These are phyloP conservation scores for Mormyrus proboscirostris DNA, from an alignment of 2,797 vertebrate species.

Conservation along the genomic window DNA sequence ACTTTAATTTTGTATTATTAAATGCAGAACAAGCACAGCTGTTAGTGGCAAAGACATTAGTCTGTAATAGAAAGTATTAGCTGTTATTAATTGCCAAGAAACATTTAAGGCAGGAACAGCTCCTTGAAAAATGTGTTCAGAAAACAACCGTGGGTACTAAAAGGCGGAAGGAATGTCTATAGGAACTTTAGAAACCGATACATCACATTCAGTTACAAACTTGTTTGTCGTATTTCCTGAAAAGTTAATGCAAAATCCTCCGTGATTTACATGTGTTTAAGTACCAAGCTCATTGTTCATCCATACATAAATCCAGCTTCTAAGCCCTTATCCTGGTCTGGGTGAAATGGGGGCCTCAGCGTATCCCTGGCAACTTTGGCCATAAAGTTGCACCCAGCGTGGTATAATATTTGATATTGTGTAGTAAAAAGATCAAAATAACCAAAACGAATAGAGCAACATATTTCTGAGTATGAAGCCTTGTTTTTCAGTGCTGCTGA, in stretches of 20 bases:
- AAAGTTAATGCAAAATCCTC: not conserved
- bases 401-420: not conserved
- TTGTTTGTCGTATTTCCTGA: not conserved
- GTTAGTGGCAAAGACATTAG: slow-evolving; percentile 59
- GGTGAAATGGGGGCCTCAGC: not conserved
- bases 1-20: not conserved
- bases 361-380: not conserved
- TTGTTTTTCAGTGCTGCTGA: not conserved
- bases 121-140: slow-evolving; percentile 46
- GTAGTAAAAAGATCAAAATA: not conserved
- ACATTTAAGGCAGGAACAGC: slow-evolving; percentile 58
- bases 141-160: not conserved
- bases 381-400: not conserved
- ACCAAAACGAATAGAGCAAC: not conserved
- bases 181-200: not conserved
- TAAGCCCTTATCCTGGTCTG: not conserved
- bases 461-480: not conserved
- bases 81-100: slow-evolving; percentile 65
- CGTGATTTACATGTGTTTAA: not conserved
- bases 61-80: slow-evolving; percentile 58
- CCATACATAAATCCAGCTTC: not conserved
- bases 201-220: not conserved
- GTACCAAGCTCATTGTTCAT: not conserved
- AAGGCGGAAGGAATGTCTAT: not conserved
- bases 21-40: slow-evolving; percentile 32